A percentile compares a stretch with the other conserved stretches of the same genome.
phyloP scores from a whole-genome alignment of 2,888 invertebrate species.

The Drosophila demipolita region DNA sequence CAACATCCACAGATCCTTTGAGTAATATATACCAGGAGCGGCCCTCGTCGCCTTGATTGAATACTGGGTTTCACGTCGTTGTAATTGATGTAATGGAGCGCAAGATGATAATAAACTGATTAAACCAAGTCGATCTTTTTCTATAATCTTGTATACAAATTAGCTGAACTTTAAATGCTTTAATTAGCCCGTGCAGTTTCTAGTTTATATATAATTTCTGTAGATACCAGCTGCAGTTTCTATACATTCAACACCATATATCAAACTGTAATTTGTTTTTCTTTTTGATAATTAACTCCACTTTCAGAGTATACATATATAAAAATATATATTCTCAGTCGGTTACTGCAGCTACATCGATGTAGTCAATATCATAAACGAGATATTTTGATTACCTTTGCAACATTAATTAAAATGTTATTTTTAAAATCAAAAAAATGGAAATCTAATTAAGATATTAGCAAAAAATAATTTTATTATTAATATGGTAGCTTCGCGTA shows the following conservation, averaged over 20 bases:
- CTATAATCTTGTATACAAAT: constrained; percentile 41
- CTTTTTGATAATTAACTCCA: neutral
- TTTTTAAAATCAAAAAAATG: neutral
- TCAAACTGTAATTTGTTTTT: too few species aligned
- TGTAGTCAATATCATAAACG: neutral
- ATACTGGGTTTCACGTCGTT: constrained; percentile 86
- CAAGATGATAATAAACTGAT: constrained; percentile 25
- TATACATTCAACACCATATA: too few species aligned
- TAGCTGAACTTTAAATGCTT: constrained; percentile 14
- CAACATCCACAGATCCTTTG: constrained; percentile 93
- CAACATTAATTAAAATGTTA: neutral
- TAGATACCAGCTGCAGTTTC: neutral
- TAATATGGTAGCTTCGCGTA: neutral
- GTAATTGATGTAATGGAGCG: constrained; percentile 31
- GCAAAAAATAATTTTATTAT: neutral
- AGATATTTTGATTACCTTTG: too few species aligned
- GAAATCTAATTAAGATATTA: neutral
- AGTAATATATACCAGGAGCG: constrained; percentile 94
- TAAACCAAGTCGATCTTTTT: constrained; percentile 6
- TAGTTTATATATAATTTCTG: neutral
- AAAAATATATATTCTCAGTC: neutral
- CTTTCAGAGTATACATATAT: neutral
- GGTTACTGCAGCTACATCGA: neutral
- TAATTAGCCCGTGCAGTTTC: neutral
- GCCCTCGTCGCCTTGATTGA: constrained; percentile 94